Evolutionary conservation across 2,113 vertebrate species (phyloP).

Genomic region (Benthochromis sp.): DNA sequence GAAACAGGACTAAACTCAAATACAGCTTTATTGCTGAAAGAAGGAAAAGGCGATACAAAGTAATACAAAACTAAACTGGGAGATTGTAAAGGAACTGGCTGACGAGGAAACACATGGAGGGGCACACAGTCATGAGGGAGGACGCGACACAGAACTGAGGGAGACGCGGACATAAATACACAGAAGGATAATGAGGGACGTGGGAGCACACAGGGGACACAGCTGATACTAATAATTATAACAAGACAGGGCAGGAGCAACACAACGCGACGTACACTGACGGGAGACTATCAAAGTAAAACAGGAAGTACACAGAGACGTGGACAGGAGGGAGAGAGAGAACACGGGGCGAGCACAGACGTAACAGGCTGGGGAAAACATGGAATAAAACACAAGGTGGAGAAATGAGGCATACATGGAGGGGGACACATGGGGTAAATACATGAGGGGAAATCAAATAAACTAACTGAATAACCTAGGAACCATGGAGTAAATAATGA

Average conservation of each 20-base stretch:
- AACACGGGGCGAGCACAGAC: background rate
- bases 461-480: background rate
- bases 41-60: background rate
- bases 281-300: background rate
- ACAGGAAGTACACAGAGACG: background rate
- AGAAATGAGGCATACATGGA: background rate
- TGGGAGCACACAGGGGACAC: background rate
- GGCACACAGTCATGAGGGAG: background rate
- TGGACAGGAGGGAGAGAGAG: background rate
- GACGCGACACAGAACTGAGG: background rate
- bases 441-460: fast-evolving
- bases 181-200: background rate
- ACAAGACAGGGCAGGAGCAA: background rate
- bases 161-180: fast-evolving
- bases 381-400: background rate
- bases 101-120: background rate
- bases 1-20: background rate
- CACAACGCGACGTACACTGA: fast-evolving
- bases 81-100: background rate
- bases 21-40: background rate
- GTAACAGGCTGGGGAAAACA: fast-evolving
- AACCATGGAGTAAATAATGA: background rate
- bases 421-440: background rate
- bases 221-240: background rate
- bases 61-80: background rate